Percentiles rank a stretch among this genome's conserved stretches.
Conservation (phyloP, 2,888 invertebrate genomes). For the Oithona nana region DNA sequence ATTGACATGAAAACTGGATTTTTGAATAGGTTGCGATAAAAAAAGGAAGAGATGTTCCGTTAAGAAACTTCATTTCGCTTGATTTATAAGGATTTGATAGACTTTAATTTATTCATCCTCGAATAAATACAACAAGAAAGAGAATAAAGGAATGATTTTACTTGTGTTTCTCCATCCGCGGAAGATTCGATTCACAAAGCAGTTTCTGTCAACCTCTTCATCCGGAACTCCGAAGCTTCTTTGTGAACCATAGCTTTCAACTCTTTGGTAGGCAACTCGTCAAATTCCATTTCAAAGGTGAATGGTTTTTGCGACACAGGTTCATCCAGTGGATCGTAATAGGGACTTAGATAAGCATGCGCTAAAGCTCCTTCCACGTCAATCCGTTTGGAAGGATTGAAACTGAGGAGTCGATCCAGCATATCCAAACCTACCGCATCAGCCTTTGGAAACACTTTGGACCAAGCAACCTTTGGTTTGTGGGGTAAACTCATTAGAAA, state of each 20-base stretch:
- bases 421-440: neutral
- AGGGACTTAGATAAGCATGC: slow-evolving; percentile 7
- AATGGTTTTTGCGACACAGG: slow-evolving; percentile 7
- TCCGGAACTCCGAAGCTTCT: neutral
- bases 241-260: neutral
- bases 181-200: neutral
- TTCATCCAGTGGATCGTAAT: slow-evolving; percentile 14
- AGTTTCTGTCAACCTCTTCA: neutral
- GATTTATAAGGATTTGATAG: no score
- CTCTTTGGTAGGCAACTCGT: neutral
- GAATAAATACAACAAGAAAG: no score
- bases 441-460: neutral
- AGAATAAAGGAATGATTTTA: no score
- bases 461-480: neutral
- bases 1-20: no score
- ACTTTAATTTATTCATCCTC: no score
- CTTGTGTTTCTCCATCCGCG: no score
- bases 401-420: slow-evolving; percentile 6
- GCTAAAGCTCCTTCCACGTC: slow-evolving; percentile 6
- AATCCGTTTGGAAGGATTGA: slow-evolving; percentile 1
- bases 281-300: slow-evolving; percentile 11
- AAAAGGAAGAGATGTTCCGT: no score
- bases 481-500: neutral
- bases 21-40: no score
- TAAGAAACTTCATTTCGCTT: no score